Conservation (phyloP, 2,888 invertebrate species). For the Thelaira solivaga region DNA sequence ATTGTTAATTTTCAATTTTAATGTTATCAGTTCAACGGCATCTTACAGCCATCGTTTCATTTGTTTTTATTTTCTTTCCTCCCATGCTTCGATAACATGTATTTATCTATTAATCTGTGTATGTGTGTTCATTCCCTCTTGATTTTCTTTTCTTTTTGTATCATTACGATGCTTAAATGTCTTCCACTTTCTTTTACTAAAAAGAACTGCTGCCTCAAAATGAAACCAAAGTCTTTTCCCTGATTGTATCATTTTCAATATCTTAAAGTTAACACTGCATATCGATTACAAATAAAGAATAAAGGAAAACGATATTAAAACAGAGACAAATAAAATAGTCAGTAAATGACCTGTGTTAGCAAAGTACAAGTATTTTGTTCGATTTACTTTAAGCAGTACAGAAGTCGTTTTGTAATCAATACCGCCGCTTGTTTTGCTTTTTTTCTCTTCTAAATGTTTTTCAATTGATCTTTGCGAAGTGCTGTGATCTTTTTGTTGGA, state of each 20-base stretch:
- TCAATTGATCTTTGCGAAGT: conserved; percentile 31
- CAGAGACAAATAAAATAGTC: conserved; percentile 1
- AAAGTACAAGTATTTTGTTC: neutral
- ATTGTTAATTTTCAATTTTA: conserved; percentile 54
- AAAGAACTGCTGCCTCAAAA: neutral
- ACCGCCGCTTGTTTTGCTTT: conserved; percentile 52
- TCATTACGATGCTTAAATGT: conserved; percentile 35
- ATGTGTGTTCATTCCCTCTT: no score
- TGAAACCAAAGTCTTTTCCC: neutral
- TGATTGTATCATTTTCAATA: conserved; percentile 52
- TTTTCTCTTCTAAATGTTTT: neutral
- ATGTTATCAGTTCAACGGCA: conserved; percentile 53
- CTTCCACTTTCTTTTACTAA: neutral
- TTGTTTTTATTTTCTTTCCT: neutral
- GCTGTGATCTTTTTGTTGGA: neutral
- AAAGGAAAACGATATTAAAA: neutral
- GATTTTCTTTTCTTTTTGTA: conserved; percentile 10
- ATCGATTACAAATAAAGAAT: conserved; percentile 52
- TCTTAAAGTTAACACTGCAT: conserved; percentile 60
- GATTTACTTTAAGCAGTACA: conserved; percentile 33
- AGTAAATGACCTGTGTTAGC: conserved; percentile 38
- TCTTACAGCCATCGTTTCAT: conserved; percentile 28
- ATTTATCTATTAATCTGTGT: no score
- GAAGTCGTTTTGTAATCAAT: conserved; percentile 72
- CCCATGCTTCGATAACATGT: conserved; percentile 20